Evolutionary conservation across 2,888 invertebrate genomes (phyloP).

Genomic region (Nephrotoma guestfalica): DNA sequence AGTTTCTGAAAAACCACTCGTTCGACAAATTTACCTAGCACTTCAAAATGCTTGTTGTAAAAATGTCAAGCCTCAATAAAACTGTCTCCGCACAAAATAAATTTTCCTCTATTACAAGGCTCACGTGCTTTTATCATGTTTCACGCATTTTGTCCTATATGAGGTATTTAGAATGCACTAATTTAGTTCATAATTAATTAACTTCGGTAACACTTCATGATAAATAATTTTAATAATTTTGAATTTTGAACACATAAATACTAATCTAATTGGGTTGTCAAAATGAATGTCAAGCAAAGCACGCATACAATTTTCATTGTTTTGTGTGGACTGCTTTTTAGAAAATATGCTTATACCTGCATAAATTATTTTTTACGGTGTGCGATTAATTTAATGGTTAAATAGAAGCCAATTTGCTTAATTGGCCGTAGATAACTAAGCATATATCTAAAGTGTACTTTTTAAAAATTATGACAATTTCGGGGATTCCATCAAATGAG

Average conservation of each 20-base stretch:
- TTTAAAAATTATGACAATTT: too few relatives aligned
- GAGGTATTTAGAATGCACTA: background rate
- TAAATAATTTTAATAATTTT: background rate
- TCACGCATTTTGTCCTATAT: background rate
- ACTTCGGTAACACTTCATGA: background rate
- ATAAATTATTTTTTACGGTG: background rate
- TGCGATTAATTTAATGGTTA: background rate
- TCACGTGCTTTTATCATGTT: background rate
- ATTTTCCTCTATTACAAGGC: background rate
- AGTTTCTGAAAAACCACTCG: background rate
- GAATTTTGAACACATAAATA: background rate
- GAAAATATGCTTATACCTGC: background rate
- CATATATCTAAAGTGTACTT: too few relatives aligned
- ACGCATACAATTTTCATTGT: background rate
- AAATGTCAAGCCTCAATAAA: background rate
- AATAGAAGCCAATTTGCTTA: too few relatives aligned
- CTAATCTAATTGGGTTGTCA: background rate
- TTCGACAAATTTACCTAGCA: background rate
- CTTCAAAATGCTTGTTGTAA: background rate
- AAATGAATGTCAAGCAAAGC: background rate
- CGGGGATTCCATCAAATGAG: background rate
- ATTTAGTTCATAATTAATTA: background rate
- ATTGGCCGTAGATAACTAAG: too few relatives aligned
- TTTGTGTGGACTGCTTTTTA: background rate
- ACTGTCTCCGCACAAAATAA: background rate